These are phyloP conservation scores for Meandrina meandrites DNA, from an alignment of 92 coral and sea anemone genomes.

Conservation along the genomic window DNA sequence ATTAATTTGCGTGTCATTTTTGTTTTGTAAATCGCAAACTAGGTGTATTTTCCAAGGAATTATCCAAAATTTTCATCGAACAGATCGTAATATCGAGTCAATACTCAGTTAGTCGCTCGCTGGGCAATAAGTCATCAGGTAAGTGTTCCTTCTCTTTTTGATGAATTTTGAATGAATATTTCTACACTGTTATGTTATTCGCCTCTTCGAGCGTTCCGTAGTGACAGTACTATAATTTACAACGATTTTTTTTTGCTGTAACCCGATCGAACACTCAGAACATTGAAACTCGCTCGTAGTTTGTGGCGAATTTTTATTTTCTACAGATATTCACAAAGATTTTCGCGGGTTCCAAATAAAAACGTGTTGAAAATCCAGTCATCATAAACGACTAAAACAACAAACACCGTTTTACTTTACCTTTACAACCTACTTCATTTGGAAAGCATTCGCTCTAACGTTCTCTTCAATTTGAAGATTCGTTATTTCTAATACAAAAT, in stretches of 20 bases:
- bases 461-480: too few species aligned
- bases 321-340: too few species aligned
- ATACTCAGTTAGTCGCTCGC: not conserved
- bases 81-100: not conserved
- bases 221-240: not conserved
- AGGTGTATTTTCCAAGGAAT: not conserved
- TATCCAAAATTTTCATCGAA: not conserved
- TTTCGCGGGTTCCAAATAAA: not conserved
- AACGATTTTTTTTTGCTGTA: not conserved
- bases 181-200: too few species aligned
- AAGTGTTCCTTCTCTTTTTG: not conserved
- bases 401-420: too few species aligned
- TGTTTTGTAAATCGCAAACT: not conserved
- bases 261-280: not conserved
- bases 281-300: not conserved
- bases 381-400: not conserved
- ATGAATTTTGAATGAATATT: not conserved
- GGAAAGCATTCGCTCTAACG: too few species aligned
- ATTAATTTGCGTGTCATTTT: not conserved
- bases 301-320: too few species aligned
- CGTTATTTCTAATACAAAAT: too few species aligned
- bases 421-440: too few species aligned
- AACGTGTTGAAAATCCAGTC: not conserved
- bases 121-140: not conserved
- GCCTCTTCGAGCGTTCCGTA: not conserved